These are phyloP conservation scores for Echeneis naucrates DNA, from an alignment of 2,797 vertebrate species.

Conservation along the genomic window DNA sequence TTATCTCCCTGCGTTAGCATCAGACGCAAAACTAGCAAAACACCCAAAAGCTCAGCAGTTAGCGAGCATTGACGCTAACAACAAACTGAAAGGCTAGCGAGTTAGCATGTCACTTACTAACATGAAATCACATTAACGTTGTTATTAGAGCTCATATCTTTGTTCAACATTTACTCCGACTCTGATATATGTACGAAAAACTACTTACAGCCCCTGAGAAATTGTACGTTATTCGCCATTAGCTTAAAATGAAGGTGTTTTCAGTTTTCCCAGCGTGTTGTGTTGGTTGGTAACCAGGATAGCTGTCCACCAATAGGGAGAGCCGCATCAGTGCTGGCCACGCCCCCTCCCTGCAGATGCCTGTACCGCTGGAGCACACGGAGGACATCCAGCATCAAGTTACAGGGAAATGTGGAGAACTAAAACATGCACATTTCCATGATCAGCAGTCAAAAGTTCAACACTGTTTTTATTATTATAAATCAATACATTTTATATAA, in stretches of 20 bases:
- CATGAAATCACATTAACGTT: slow-evolving; percentile 9
- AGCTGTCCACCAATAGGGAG: slow-evolving; percentile 72
- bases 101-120: slow-evolving; percentile 41
- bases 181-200: neutral
- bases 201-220: slow-evolving; percentile 42
- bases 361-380: neutral
- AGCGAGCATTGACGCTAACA: slow-evolving; percentile 44
- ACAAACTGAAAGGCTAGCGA: slow-evolving; percentile 52
- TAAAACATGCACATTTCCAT: slow-evolving; percentile 39
- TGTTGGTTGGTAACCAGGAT: slow-evolving; percentile 81
- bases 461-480: slow-evolving; percentile 88
- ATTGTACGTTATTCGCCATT: slow-evolving; percentile 10
- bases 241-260: slow-evolving; percentile 21
- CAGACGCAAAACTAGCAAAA: slow-evolving; percentile 11
- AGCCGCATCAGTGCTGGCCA: slow-evolving; percentile 24
- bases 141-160: neutral
- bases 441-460: slow-evolving; percentile 78
- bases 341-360: slow-evolving; percentile 53
- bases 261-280: slow-evolving; percentile 61
- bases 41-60: neutral
- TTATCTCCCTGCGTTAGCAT: neutral
- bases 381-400: no score
- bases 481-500: slow-evolving; percentile 88
- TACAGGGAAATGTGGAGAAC: no score
- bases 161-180: rapidly evolving